Evolutionary conservation across 2,113 vertebrate species (phyloP).

Genomic region (Coryphaenoides rupestris): DNA sequence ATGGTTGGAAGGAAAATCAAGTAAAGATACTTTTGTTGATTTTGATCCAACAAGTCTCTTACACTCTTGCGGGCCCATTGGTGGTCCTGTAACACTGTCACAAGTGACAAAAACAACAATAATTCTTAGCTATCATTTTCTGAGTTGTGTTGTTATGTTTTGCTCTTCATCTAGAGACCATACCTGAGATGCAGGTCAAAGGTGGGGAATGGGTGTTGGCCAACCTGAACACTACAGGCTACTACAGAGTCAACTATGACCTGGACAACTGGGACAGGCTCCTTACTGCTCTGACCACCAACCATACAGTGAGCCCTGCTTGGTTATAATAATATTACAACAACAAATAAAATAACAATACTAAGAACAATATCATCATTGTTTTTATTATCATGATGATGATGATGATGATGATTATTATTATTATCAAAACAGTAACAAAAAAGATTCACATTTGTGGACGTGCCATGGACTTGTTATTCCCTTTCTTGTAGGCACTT

Average conservation of each 20-base stretch:
- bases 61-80: too few species aligned
- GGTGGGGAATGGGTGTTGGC: slow-evolving; percentile 71
- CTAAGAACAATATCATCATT: background rate
- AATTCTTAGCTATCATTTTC: background rate
- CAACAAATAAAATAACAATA: background rate
- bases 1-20: slow-evolving; percentile 64
- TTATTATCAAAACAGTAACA: background rate
- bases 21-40: slow-evolving; percentile 52
- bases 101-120: background rate
- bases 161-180: slow-evolving; percentile 33
- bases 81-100: too few species aligned
- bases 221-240: slow-evolving; percentile 79
- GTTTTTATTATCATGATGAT: too few species aligned
- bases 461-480: background rate
- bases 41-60: too few species aligned
- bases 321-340: background rate
- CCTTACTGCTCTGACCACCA: slow-evolving; percentile 14
- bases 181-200: slow-evolving; percentile 4
- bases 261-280: slow-evolving; percentile 79
- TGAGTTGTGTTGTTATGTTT: background rate
- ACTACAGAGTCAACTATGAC: slow-evolving; percentile 93
- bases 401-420: background rate
- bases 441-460: too few species aligned
- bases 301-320: slow-evolving; percentile 36
- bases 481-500: slow-evolving; percentile 64